phyloP scores from a whole-genome alignment of 2,113 vertebrate species.

The Amblyornis subalaris region DNA sequence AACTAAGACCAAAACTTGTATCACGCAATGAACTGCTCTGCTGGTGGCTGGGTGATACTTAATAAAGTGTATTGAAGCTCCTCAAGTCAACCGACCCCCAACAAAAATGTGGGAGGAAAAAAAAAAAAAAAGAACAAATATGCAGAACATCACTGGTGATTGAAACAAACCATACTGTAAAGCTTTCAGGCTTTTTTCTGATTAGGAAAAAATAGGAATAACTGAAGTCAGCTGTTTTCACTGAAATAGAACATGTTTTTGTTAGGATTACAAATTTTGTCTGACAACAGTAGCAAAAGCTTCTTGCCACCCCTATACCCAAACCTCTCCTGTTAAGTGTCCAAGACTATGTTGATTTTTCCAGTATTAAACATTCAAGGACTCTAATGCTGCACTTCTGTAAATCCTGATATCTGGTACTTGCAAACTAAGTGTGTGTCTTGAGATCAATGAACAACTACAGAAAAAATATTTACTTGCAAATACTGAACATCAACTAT shows the following conservation, averaged over 20 bases:
- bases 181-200: background rate
- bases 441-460: conserved; percentile 75
- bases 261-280: conserved; percentile 35
- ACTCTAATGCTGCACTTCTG: conserved; percentile 68
- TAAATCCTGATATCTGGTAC: conserved; percentile 67
- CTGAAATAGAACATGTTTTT: background rate
- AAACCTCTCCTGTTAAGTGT: conserved; percentile 50
- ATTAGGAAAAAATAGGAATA: background rate
- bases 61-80: background rate
- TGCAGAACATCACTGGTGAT: background rate
- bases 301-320: conserved; percentile 51
- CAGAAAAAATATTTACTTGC: conserved; percentile 75
- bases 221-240: background rate
- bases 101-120: background rate
- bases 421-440: conserved; percentile 66
- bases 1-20: background rate
- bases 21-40: background rate
- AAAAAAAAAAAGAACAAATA: background rate
- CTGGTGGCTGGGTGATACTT: background rate
- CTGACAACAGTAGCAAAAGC: conserved; percentile 64
- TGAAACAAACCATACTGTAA: background rate
- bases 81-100: background rate
- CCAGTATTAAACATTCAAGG: conserved; percentile 83
- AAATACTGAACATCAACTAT: conserved; percentile 95
- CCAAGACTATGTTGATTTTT: conserved; percentile 49